A percentile compares a stretch with the other conserved stretches of the same genome.
Conservation (phyloP, 2,888 invertebrate species). For the Cantharis lateralis region DNA sequence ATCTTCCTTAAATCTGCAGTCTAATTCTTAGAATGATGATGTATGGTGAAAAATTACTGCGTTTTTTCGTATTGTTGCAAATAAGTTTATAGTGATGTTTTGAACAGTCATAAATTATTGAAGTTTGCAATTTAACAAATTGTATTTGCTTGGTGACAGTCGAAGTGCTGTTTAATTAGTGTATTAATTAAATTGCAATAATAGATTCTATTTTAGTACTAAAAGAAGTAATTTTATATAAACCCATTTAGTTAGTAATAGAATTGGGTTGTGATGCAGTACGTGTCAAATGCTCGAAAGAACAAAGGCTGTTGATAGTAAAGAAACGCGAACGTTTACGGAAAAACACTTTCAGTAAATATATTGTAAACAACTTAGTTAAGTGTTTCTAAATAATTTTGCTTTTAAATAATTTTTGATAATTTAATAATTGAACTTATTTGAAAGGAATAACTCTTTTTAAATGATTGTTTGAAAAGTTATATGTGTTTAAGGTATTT, state of each 20-base stretch:
- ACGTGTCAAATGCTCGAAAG: constrained; percentile 18
- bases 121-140: not conserved
- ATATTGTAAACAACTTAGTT: not conserved
- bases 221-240: constrained; percentile 5
- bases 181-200: not conserved
- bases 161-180: not conserved
- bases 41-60: too few species aligned
- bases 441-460: not conserved
- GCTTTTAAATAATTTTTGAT: not conserved
- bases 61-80: too few species aligned
- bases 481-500: too few species aligned
- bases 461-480: not conserved
- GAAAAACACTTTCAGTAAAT: not conserved
- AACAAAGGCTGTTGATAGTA: constrained; percentile 14
- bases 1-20: too few species aligned
- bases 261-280: constrained; percentile 7
- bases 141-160: not conserved
- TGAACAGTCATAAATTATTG: too few species aligned
- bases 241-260: constrained; percentile 6
- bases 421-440: not conserved
- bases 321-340: constrained; percentile 11
- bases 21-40: too few species aligned
- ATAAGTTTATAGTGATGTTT: too few species aligned
- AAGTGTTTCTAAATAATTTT: not conserved
- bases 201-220: not conserved